Evolutionary conservation across 2,888 invertebrate genomes (phyloP), one percentile per base, ranked within the genome.

Genomic region (Terebella lapidaria): DNA sequence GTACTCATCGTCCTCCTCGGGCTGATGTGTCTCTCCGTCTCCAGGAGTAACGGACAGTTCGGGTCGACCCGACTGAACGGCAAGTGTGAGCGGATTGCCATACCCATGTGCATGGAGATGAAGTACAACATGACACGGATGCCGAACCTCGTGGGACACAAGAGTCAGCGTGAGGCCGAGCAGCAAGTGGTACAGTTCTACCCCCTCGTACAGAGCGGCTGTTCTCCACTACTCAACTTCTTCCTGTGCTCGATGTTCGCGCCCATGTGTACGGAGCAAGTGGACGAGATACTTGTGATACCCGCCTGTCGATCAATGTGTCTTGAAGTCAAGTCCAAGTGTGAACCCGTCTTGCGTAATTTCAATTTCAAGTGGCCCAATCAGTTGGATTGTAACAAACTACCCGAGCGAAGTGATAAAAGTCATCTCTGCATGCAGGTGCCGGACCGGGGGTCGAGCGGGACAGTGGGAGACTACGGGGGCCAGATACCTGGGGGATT

Each of bases 161-260:
- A 84, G 64, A 88, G 87, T 76, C 92, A 92, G 81, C 85, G 87
- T 71, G 89, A 90, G 75, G 91, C 92, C 57, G 89, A 89, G 74
- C 84, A 87, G 74, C 87, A 87, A 85, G 89, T 91, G 83, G 86
- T 84, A 70, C 77, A 78, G 63, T 88, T 89, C 80, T 83, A 87
- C 74, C 88, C 87, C 0, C 83, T 92, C 62, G 85, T 92, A 58
- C 86, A 89, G 68, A 87, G 88, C 73, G 87, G 88, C 56, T 93
- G 93, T 77, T 91, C 91, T 2, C 84, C 86, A 60, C 88, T 91
- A 74, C 86, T 91, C 47, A 86, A 89, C 69, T 90, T 94, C 81
- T 88, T 94, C 75, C 86, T 94, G 63, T 94, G 94, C 83, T 90
- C 92, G 20, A 88, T 93, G 57, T 91, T 91, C 81, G 90, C 91